Evolutionary conservation across 2,888 invertebrate genomes (phyloP), one percentile per base, ranked within the genome.

Genomic region (Bruchidius siliquastri): DNA sequence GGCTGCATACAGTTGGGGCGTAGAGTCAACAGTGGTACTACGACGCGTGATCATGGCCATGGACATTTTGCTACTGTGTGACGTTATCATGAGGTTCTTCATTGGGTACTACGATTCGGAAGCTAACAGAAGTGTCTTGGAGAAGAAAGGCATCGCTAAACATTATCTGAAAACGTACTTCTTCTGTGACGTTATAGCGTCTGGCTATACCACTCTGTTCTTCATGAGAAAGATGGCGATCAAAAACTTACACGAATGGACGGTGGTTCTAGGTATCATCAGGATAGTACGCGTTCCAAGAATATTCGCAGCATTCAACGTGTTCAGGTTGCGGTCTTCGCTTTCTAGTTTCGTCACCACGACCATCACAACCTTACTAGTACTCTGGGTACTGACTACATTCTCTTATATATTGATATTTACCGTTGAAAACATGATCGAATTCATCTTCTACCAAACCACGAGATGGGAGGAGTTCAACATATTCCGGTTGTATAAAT

Each of bases 21-120:
- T 26, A 4, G 26, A 2, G 8, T 26, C 26, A 2, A 26, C 26
- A 4, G 8, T 26, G 8, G 26, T 4, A 4, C 8, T 26, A 26
- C 10, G n/a, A 2, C 68, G 68, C 22, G 8, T n/a, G 18, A 70
- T 20, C 21, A 22, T 68, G 13, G 68, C n/a, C 13, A 13, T 68
- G 68, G 68, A 68, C 20, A 22, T 2, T 22, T 21, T 68, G 0
- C 22, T 22, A 10, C 13, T 68, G 21, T 22, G 21, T 13, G 68
- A 68, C 20, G 22, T 68, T 10, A 2, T 68, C 8, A 68, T 22
- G 68, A 68, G 21, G 22, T 68, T 68, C 22, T 68, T 68, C 13
- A 68, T 22, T n/a, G 68, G 68, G 10, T 68, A 68, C 20, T 68
- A 68, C 68, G 68, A 68, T n/a, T 68, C 8, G 13, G 68, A 68